Percentiles rank a stretch among this genome's conserved stretches.
Conservation (phyloP, 2,888 invertebrate species). For the Pollenia labialis region DNA sequence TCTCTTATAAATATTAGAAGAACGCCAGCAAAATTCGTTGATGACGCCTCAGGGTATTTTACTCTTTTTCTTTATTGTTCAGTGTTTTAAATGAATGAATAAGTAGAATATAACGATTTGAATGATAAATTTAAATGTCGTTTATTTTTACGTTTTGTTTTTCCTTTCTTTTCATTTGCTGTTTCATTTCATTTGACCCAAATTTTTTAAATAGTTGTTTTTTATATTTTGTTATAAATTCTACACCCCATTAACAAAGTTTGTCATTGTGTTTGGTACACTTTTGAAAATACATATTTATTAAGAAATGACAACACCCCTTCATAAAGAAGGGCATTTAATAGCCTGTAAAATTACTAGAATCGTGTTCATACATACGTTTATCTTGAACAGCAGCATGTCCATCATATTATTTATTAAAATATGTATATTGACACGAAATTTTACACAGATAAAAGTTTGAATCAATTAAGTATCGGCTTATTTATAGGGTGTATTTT, state of each 20-base stretch:
- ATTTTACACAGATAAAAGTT: too few species aligned
- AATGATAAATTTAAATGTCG: constrained; percentile 51
- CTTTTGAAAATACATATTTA: constrained; percentile 6
- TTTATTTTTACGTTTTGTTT: not conserved
- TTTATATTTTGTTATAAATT: constrained; percentile 3
- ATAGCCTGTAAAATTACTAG: not conserved
- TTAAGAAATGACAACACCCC: not conserved
- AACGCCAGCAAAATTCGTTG: not conserved
- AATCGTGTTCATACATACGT: not conserved
- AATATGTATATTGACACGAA: too few species aligned
- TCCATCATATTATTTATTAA: not conserved
- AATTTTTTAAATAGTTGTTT: constrained; percentile 37
- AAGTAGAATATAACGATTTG: constrained; percentile 20
- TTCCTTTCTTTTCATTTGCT: constrained; percentile 18
- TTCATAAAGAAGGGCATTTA: constrained; percentile 11
- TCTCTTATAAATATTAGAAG: not conserved
- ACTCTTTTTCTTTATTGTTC: constrained; percentile 4
- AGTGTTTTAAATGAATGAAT: constrained; percentile 43
- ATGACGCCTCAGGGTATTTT: constrained; percentile 42
- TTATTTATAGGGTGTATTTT: too few species aligned
- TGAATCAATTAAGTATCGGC: too few species aligned
- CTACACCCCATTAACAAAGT: not conserved
- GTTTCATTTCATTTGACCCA: constrained; percentile 53
- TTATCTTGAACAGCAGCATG: not conserved
- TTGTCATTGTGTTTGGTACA: constrained; percentile 19